Evolutionary conservation across 2,113 vertebrate genomes (phyloP).

Genomic region (Chaenocephalus aceratus): DNA sequence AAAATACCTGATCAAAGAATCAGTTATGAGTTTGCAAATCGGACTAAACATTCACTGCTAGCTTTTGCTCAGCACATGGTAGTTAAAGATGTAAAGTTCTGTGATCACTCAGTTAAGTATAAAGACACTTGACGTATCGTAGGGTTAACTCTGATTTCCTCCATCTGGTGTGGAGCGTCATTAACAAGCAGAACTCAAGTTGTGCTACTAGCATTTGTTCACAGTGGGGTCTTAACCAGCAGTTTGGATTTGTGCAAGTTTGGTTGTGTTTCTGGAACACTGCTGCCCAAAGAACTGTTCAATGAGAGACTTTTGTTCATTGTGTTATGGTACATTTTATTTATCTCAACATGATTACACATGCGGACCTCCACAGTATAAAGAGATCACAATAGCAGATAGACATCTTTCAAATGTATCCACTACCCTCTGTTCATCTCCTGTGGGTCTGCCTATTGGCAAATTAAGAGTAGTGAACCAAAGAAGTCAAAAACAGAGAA

Average conservation of each 20-base stretch:
- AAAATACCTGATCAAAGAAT: no score
- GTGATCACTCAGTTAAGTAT: not conserved
- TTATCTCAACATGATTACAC: not conserved
- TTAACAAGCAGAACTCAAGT: constrained; percentile 22
- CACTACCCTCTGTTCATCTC: constrained; percentile 3
- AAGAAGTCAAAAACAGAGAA: constrained; percentile 47
- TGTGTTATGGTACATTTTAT: not conserved
- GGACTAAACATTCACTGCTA: no score
- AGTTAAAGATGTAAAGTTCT: not conserved
- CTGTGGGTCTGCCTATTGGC: constrained; percentile 23
- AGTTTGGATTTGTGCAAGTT: not conserved
- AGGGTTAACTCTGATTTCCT: constrained; percentile 6
- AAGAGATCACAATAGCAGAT: constrained; percentile 1
- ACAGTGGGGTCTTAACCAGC: constrained; percentile 12
- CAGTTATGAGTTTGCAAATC: no score
- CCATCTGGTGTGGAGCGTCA: constrained; percentile 8
- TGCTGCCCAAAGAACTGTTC: not conserved
- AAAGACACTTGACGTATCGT: not conserved
- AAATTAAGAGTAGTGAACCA: constrained; percentile 37
- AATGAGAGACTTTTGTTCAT: not conserved
- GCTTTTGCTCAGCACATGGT: no score
- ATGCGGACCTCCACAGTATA: not conserved
- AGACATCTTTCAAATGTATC: constrained; percentile 21
- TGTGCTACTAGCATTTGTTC: constrained; percentile 5
- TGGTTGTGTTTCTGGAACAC: not conserved